phyloP scores from a whole-genome alignment of 2,113 vertebrate genomes.

The Tragelaphus strepsiceros region DNA sequence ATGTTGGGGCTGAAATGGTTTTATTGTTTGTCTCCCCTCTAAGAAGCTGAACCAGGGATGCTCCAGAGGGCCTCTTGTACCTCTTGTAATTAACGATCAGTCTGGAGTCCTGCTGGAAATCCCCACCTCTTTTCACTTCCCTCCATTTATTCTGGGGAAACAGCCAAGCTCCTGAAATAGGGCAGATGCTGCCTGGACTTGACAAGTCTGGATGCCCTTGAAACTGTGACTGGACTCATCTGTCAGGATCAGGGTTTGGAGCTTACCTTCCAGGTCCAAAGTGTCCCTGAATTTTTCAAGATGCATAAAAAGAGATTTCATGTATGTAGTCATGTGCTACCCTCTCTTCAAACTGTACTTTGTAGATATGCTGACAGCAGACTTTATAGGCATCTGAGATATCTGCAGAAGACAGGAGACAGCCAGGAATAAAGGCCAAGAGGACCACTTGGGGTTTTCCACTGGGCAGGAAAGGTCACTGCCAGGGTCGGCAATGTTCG shows the following conservation, averaged over 20 bases:
- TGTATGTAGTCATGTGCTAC: background rate
- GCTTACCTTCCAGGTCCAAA: slow-evolving; percentile 10
- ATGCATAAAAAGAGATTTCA: background rate
- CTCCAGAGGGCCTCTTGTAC: background rate
- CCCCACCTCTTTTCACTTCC: background rate
- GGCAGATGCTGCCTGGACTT: background rate
- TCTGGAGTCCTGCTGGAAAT: background rate
- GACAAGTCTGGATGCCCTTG: background rate
- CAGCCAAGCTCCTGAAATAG: background rate
- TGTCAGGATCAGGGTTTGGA: background rate
- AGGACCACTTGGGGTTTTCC: background rate
- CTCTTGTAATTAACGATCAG: background rate
- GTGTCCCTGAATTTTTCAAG: background rate
- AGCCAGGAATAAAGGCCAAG: background rate
- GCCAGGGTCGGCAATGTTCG: background rate
- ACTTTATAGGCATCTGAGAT: background rate
- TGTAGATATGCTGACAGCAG: background rate
- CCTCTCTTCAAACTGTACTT: background rate
- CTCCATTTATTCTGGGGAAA: background rate
- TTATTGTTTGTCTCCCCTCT: background rate
- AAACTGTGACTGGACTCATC: background rate
- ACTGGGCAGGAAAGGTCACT: background rate
- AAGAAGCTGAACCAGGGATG: background rate
- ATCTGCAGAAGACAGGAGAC: background rate
- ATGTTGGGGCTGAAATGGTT: background rate